phyloP scores from a whole-genome alignment of 2,888 invertebrate species.

The Cybosia mesomella region DNA sequence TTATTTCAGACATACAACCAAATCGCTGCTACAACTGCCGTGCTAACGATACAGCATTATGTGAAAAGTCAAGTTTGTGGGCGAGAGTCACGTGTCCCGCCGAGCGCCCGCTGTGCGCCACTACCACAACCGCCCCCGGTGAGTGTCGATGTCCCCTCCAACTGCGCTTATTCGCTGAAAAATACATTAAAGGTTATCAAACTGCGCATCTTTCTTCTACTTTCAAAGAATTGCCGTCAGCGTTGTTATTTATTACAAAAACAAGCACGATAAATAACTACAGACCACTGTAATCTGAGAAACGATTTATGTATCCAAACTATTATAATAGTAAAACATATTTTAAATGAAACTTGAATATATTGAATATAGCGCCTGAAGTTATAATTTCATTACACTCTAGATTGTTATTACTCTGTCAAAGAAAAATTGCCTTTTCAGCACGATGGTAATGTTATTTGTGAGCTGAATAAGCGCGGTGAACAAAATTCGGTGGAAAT shows the following conservation, averaged over 20 bases:
- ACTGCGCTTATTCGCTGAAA: neutral
- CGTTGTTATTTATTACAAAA: conserved; percentile 11
- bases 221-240: conserved; percentile 16
- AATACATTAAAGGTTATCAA: neutral
- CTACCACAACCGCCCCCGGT: conserved; percentile 65
- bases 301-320: conserved; percentile 12
- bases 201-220: conserved; percentile 1
- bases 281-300: conserved; percentile 18
- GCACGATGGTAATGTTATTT: conserved; percentile 49
- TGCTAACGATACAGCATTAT: conserved; percentile 51
- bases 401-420: conserved; percentile 48
- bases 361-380: conserved; percentile 35
- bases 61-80: conserved; percentile 44
- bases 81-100: conserved; percentile 54
- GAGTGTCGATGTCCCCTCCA: neutral
- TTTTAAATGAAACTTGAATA: conserved; percentile 28
- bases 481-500: conserved; percentile 46
- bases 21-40: conserved; percentile 62
- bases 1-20: conserved; percentile 55
- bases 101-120: conserved; percentile 66
- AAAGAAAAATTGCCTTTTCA: conserved; percentile 51
- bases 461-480: conserved; percentile 46
- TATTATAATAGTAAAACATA: conserved; percentile 10
- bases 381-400: conserved; percentile 46
- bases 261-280: conserved; percentile 13